Conservation (phyloP, 2,888 invertebrate genomes). For the Sarcophaga variegata region DNA sequence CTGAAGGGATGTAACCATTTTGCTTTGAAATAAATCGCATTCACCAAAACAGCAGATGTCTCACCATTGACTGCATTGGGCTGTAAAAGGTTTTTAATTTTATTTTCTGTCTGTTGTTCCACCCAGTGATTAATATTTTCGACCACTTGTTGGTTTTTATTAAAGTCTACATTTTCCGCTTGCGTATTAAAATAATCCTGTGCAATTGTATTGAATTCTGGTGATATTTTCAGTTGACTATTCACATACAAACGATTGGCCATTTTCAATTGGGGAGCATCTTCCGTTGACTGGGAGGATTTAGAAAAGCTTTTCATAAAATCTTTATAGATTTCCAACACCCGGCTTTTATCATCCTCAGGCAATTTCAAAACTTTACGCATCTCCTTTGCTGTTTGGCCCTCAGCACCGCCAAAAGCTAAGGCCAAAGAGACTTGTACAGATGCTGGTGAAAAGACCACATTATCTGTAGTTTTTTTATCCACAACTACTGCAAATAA, state of each 20-base stretch:
- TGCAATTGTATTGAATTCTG: slow-evolving; percentile 84
- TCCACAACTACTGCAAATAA: slow-evolving; percentile 10
- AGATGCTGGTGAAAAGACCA: slow-evolving; percentile 89
- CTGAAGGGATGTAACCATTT: slow-evolving; percentile 87
- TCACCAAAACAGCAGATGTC: slow-evolving; percentile 89
- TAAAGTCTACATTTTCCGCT: slow-evolving; percentile 76
- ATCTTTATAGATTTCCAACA: slow-evolving; percentile 74
- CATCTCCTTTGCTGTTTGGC: slow-evolving; percentile 85
- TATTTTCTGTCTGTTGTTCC: slow-evolving; percentile 88
- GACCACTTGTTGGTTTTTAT: too few relatives aligned
- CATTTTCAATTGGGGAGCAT: slow-evolving; percentile 81
- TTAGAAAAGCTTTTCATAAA: slow-evolving; percentile 71
- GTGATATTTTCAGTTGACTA: slow-evolving; percentile 83
- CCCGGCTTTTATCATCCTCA: slow-evolving; percentile 71
- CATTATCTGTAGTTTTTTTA: slow-evolving; percentile 82
- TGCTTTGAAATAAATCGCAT: slow-evolving; percentile 94
- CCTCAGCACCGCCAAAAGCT: slow-evolving; percentile 87
- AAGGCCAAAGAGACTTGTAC: slow-evolving; percentile 88
- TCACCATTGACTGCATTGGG: slow-evolving; percentile 83
- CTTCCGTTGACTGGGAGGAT: slow-evolving; percentile 45
- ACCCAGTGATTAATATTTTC: too few relatives aligned
- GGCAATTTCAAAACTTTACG: slow-evolving; percentile 83
- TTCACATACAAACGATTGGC: slow-evolving; percentile 89
- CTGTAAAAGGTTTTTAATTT: slow-evolving; percentile 89
- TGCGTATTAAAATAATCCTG: slow-evolving; percentile 86